phyloP scores from a whole-genome alignment of 2,797 vertebrate species.

The Pantherophis vulpinus region DNA sequence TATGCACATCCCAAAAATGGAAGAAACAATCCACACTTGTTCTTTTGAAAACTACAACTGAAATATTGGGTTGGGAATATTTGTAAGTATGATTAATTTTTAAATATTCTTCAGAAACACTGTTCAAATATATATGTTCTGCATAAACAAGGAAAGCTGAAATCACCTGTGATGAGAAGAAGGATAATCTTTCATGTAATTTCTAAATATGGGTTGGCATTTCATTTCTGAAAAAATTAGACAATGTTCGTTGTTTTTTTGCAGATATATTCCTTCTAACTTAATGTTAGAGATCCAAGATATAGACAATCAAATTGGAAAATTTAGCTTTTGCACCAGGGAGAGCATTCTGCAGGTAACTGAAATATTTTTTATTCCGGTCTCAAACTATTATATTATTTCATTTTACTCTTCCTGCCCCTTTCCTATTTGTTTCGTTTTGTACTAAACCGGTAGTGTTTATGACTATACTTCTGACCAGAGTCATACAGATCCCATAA shows the following conservation, averaged over 20 bases:
- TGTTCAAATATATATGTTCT: neutral
- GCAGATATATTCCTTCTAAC: conserved; percentile 71
- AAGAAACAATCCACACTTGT: neutral
- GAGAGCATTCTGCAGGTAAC: conserved; percentile 70
- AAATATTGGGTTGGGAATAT: neutral
- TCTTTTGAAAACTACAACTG: neutral
- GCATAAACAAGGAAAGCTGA: neutral
- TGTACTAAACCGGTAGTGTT: neutral
- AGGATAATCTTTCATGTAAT: conserved; percentile 1
- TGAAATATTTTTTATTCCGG: neutral
- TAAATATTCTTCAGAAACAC: neutral
- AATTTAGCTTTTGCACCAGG: conserved; percentile 75
- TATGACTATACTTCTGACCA: neutral
- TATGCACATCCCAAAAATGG: neutral
- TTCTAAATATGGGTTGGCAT: neutral
- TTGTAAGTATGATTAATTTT: neutral
- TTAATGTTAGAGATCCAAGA: conserved; percentile 76
- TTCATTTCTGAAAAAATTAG: conserved; percentile 1
- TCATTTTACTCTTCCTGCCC: neutral
- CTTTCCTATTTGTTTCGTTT: neutral
- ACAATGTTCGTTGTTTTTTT: conserved; percentile 24
- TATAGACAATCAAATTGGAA: conserved; percentile 74
- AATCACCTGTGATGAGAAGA: neutral
- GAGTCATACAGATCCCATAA: neutral
- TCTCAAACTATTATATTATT: neutral